phyloP scores from a whole-genome alignment of 1,140 invertebrate genomes.

The Bicyclus anynana region DNA sequence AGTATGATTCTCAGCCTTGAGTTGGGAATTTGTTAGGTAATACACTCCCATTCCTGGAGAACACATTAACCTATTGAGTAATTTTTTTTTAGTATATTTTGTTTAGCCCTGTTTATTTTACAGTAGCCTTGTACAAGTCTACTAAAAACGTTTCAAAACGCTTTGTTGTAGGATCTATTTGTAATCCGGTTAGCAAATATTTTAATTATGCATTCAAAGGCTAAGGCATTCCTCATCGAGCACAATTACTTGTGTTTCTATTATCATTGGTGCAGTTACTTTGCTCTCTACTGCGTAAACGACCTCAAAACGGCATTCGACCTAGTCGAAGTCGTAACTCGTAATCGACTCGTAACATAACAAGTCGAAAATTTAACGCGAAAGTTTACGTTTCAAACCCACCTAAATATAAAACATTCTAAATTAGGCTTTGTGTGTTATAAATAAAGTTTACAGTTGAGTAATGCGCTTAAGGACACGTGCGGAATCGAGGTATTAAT shows the following conservation, averaged over 20 bases:
- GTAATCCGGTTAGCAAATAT: slow-evolving; percentile 43
- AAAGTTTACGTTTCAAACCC: slow-evolving; percentile 66
- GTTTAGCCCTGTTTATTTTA: neutral
- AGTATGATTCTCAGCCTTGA: no score
- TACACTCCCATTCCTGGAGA: no score
- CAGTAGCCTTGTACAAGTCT: neutral
- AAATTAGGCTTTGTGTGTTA: slow-evolving; percentile 29
- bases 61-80: no score
- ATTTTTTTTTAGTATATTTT: no score
- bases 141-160: slow-evolving; percentile 35
- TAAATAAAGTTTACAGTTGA: slow-evolving; percentile 44
- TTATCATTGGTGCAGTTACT: slow-evolving; percentile 40
- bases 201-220: slow-evolving; percentile 54
- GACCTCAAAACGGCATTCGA: slow-evolving; percentile 74
- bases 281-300: slow-evolving; percentile 55
- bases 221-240: slow-evolving; percentile 40
- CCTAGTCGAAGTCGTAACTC: slow-evolving; percentile 66
- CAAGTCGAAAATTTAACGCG: slow-evolving; percentile 62
- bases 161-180: slow-evolving; percentile 20
- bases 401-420: slow-evolving; percentile 19
- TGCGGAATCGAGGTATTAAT: slow-evolving; percentile 75
- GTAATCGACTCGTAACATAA: slow-evolving; percentile 72
- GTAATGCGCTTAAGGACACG: slow-evolving; percentile 49
- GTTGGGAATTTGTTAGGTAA: no score
- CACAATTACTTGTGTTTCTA: slow-evolving; percentile 38